These are phyloP conservation scores for Podocnemis expansa DNA, from an alignment of 2,113 vertebrate genomes.

Conservation along the genomic window DNA sequence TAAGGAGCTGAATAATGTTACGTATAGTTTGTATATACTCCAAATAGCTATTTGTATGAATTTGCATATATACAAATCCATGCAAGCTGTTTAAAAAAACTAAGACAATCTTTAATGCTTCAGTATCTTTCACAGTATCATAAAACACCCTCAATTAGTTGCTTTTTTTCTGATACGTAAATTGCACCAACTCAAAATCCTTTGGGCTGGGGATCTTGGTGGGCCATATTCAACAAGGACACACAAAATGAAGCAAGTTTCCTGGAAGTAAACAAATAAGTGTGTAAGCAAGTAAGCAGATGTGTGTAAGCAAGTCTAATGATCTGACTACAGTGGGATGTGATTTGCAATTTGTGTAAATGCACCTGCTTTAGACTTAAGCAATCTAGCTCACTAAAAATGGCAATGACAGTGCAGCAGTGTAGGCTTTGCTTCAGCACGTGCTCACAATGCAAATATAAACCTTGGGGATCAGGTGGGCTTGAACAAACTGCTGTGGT, in stretches of 20 bases:
- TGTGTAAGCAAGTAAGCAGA: neutral
- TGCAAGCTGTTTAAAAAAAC: neutral
- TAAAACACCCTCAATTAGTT: neutral
- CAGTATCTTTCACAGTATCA: neutral
- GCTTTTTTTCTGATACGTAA: no score
- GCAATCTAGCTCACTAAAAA: neutral
- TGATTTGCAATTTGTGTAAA: neutral
- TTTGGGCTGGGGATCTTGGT: neutral
- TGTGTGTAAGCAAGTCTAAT: neutral
- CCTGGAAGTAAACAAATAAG: rapidly evolving
- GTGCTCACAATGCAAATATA: neutral
- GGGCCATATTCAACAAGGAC: neutral
- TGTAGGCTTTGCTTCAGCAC: neutral
- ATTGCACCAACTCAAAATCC: no score
- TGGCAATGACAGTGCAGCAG: neutral
- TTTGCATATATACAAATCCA: no score
- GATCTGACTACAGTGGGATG: neutral
- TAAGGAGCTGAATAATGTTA: neutral
- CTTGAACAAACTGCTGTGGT: neutral
- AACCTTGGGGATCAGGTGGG: neutral
- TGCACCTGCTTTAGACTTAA: neutral
- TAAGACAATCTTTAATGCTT: neutral
- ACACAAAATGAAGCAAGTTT: neutral
- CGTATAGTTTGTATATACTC: neutral
- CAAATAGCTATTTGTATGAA: neutral